Base-by-base conservation (phyloP, 2,888 invertebrate genomes). In the Mimachlamys varia region DNA sequence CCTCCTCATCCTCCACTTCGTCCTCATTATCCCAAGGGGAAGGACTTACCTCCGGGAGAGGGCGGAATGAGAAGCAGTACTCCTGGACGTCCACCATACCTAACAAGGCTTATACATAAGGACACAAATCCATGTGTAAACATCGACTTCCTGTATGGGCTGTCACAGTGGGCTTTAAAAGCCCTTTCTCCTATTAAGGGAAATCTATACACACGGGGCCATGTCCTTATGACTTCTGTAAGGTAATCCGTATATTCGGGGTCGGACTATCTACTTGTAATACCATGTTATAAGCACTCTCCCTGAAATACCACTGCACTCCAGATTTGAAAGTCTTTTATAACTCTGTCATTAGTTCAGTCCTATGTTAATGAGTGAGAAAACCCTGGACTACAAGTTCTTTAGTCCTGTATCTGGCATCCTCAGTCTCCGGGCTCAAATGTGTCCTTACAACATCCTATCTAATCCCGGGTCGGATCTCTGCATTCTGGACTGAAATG, bases 81-180 rank as follows among this genome's bases (percentile, higher is more conserved):
- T 76, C 76, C 76, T 76, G 76, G 1, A 76, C 15, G 33, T 76
- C 76, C 76, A 76, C 76, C 76, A 76, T 76, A 15, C 33, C 33
- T 76, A 76, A 2, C 33, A 76, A 76, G 33, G 76, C 76, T 76
- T 33, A 76, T 13, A 33, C 1, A 53, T 10, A 53, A 53, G 53
- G 33, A 76, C 76, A 76, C 58, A 27, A 76, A 76, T 4, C 76
- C 76, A 27, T 76, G 33, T 76, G 76, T 76, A 76, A 76, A 76
- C 76, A 76, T 33, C 27, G 0, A 76, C 76, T 76, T 76, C 76
- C 76, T 76, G 76, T 76, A 76, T 76, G 12, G 33, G 12, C 76
- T 19, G 22, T 62, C 22, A n/a, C n/a, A 62, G 22, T 22, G 22
- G 62, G 62, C 22, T 22, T 62, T 62, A 22, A 62, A 62, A 62